Base-by-base conservation (phyloP, 1,140 invertebrate genomes). In the Orchesella cincta region DNA sequence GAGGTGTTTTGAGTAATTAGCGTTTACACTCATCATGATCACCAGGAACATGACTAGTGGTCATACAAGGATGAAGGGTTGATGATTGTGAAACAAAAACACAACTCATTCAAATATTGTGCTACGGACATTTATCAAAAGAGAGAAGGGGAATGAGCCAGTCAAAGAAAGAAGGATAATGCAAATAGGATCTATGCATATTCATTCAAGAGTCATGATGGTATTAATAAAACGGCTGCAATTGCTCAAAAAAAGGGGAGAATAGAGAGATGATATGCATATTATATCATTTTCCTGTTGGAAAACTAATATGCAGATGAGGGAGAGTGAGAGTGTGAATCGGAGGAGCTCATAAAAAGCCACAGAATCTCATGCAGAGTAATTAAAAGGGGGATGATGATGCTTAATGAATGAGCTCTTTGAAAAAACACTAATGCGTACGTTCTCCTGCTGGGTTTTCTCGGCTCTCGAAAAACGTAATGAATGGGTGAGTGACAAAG, bases 1-100 rank as follows among this genome's bases (percentile, higher is more conserved):
- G 62, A 67, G 62, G 62, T 67, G 62, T 67, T 67, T 67, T 67
- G 62, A 67, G 26, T 67, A 67, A 67, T 67, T 67, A 67, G 8
- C 23, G 62, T 67, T 23, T 67, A 29, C 31, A 67, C 62, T 18
- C 62, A 29, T 33, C 28, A 33, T 12, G 8, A 67, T 29, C 26
- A 46, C 8, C 8, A 46, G 39, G 39, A n/a, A 18, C 31, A 67
- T 14, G 12, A 67, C 62, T 31, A 5, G n/a, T 67, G 54, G 8
- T n/a, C 54, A 67, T 29, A 1, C 62, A 33, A 46, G 39, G n/a
- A n/a, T n/a, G n/a, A n/a, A n/a, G 39, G 8, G 39, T 31, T 23
- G 23, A 18, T 67, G 62, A 8, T 67, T 26, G 62, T 67, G 26
- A 67, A 67, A 67, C 31, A 67, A 20, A 46, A 46, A 46, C 31